Conservation (phyloP, 2,888 invertebrate species). For the Archaeoteleia sp. region DNA sequence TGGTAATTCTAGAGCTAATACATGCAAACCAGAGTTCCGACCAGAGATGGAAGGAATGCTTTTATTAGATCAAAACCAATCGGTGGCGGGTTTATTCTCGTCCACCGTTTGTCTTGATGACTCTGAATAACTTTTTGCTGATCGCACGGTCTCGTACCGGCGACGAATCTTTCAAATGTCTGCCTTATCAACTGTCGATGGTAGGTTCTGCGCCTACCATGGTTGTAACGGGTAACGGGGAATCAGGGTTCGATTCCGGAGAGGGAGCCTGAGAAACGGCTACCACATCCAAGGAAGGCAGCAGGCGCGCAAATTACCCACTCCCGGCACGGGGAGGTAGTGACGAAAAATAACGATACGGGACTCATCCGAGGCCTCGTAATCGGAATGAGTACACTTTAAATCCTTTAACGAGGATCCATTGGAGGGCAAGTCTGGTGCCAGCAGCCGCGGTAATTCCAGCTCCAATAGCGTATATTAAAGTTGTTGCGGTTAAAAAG, state of each 20-base stretch:
- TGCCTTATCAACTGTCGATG: constrained; percentile 80
- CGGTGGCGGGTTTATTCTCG: constrained; percentile 73
- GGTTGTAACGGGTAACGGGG: constrained; percentile 82
- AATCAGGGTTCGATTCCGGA: constrained; percentile 85
- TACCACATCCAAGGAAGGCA: constrained; percentile 84
- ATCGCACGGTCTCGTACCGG: constrained; percentile 60
- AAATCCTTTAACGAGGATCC: constrained; percentile 79
- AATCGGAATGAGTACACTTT: constrained; percentile 74
- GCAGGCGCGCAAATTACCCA: constrained; percentile 83
- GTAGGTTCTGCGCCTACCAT: constrained; percentile 60
- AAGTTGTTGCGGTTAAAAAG: constrained; percentile 83
- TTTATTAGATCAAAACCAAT: constrained; percentile 74
- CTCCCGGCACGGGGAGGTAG: constrained; percentile 77
- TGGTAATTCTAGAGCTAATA: constrained; percentile 83
- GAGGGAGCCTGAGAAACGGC: constrained; percentile 84
- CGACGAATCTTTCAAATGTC: constrained; percentile 79
- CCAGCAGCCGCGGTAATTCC: constrained; percentile 85
- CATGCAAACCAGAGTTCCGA: constrained; percentile 77
- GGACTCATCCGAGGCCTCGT: constrained; percentile 74
- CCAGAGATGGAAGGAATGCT: constrained; percentile 70
- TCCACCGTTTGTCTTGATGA: constrained; percentile 74
- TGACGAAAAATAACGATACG: constrained; percentile 82
- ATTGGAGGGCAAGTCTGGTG: constrained; percentile 83
- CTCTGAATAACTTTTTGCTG: constrained; percentile 74
- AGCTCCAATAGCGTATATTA: constrained; percentile 79